These are phyloP conservation scores for Acanthosepion pharaonis DNA, from an alignment of 2,888 invertebrate species.

Conservation along the genomic window DNA sequence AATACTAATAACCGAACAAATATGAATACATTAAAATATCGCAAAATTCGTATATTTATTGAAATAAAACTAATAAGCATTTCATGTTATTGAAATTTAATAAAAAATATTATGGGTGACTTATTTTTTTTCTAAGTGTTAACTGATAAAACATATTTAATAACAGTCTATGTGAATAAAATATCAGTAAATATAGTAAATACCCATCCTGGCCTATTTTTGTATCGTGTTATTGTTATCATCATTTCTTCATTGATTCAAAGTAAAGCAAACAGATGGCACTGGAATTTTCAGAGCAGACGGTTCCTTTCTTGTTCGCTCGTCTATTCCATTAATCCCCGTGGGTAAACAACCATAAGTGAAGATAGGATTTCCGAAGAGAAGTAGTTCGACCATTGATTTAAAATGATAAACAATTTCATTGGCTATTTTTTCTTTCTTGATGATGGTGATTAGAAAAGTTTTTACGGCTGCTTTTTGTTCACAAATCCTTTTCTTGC, in stretches of 20 bases:
- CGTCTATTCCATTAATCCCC: not conserved
- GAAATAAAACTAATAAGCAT: too few relatives aligned
- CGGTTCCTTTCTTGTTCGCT: not conserved
- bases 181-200: not conserved
- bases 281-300: not conserved
- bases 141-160: not conserved
- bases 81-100: not conserved
- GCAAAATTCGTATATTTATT: too few relatives aligned
- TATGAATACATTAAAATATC: too few relatives aligned
- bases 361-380: not conserved
- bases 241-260: not conserved
- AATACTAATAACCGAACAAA: too few relatives aligned
- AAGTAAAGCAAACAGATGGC: not conserved
- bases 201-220: not conserved
- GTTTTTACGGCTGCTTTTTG: not conserved
- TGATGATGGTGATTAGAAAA: not conserved
- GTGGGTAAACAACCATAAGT: not conserved
- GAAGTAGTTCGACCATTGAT: not conserved
- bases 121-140: not conserved
- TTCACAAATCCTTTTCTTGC: not conserved
- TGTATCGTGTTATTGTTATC: not conserved
- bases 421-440: not conserved
- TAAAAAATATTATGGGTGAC: not conserved
- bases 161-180: not conserved
- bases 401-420: not conserved